Evolutionary conservation across 2,797 vertebrate species (phyloP).

Genomic region (Tangara arthus): DNA sequence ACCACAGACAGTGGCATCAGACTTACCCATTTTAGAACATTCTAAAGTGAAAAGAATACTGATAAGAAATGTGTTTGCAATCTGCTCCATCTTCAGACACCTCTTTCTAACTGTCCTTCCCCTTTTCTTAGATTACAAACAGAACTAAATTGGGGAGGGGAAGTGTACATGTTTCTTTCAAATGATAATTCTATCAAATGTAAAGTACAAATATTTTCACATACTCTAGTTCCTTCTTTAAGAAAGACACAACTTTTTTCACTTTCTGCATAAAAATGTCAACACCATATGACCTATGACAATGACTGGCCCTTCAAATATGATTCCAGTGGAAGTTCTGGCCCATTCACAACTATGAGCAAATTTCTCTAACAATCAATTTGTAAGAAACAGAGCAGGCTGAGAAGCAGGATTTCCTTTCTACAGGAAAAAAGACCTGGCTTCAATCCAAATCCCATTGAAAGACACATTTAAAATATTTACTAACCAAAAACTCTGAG

Average conservation of each 20-base stretch:
- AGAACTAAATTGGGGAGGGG: neutral
- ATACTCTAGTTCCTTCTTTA: neutral
- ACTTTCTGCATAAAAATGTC: neutral
- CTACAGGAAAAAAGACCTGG: neutral
- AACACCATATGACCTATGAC: neutral
- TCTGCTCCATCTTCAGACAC: neutral
- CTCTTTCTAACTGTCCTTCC: neutral
- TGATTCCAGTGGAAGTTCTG: neutral
- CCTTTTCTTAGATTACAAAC: neutral
- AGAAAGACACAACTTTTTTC: neutral
- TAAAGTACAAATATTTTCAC: neutral
- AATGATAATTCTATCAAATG: neutral
- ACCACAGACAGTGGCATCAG: neutral
- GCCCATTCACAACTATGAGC: neutral
- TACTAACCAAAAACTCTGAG: neutral
- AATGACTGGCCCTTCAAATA: neutral
- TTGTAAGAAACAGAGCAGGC: slow-evolving; percentile 20
- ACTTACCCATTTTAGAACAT: neutral
- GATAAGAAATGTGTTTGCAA: neutral
- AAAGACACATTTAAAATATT: neutral
- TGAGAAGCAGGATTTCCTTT: slow-evolving; percentile 11
- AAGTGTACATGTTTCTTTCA: neutral
- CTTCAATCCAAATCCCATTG: neutral
- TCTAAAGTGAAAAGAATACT: neutral
- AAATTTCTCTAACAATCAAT: slow-evolving; percentile 6